Conservation (phyloP, 37 sponge, comb jelly and placozoan species). For the Eunapius fragilis region DNA sequence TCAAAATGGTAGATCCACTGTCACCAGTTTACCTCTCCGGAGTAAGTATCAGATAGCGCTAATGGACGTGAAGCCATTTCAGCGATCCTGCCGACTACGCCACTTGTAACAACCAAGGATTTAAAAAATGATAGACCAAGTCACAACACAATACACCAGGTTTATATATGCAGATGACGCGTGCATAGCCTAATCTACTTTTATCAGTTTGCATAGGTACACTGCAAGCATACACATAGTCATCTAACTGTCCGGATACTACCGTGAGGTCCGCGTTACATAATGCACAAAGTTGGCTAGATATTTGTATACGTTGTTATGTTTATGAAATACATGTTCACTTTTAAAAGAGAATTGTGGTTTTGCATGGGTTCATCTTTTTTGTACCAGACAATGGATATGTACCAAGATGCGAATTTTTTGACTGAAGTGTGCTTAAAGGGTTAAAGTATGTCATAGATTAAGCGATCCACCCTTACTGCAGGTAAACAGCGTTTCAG, state of each 20-base stretch:
- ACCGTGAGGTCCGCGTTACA: neutral
- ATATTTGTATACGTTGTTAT: too few relatives aligned
- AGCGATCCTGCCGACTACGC: conserved; percentile 14
- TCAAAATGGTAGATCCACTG: conserved; percentile 22
- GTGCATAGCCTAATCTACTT: neutral
- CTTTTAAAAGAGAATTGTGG: too few relatives aligned
- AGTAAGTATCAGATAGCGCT: conserved; percentile 12
- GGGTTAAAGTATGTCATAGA: too few relatives aligned
- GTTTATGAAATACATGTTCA: too few relatives aligned
- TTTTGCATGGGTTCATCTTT: too few relatives aligned
- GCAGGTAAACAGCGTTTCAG: too few relatives aligned
- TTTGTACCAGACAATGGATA: too few relatives aligned
- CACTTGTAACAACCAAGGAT: conserved; percentile 2
- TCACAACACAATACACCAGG: neutral
- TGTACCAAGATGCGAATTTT: too few relatives aligned
- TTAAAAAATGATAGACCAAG: neutral
- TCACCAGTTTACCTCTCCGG: conserved; percentile 10
- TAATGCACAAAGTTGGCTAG: too few relatives aligned
- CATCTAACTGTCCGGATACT: neutral
- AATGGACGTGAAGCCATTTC: conserved; percentile 2
- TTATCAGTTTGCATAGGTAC: neutral
- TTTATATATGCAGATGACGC: neutral
- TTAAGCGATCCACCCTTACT: too few relatives aligned
- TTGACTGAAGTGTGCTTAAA: too few relatives aligned
- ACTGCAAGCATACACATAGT: neutral